A percentile compares a stretch with the other conserved stretches of the same genome.
phyloP scores from a whole-genome alignment of 2,797 vertebrate species.

The Heteromormyrus szaboi region DNA sequence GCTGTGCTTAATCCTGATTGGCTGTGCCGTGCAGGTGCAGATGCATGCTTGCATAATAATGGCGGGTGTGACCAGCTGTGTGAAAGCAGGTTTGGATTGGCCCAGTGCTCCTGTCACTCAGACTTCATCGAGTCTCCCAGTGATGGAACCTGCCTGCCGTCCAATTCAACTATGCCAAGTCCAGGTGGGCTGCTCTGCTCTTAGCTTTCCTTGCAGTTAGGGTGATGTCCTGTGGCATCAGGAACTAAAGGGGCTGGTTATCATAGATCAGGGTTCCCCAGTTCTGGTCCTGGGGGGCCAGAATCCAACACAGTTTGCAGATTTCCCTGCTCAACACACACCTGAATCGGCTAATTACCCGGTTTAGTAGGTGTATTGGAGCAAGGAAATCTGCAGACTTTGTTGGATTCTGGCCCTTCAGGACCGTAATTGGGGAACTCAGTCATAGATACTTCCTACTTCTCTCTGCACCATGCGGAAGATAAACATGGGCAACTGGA shows the following conservation, averaged over 20 bases:
- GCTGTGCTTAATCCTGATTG: neutral
- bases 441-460: neutral
- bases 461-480: neutral
- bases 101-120: constrained; percentile 61
- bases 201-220: neutral
- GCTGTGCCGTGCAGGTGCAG: constrained; percentile 49
- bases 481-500: neutral
- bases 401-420: neutral
- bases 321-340: neutral
- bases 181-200: constrained; percentile 52
- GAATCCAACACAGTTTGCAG: neutral
- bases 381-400: neutral
- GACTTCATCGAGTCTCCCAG: constrained; percentile 51
- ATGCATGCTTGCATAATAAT: constrained; percentile 71
- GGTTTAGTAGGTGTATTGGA: neutral
- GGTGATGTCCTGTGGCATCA: neutral
- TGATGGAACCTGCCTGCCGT: constrained; percentile 55
- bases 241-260: neutral
- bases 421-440: neutral
- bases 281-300: neutral
- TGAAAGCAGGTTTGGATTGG: constrained; percentile 63
- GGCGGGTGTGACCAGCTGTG: constrained; percentile 78
- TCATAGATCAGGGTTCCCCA: neutral
- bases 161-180: constrained; percentile 29
- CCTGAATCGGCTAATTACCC: neutral